These are phyloP conservation scores for Zaprionus taronus DNA, from an alignment of 1,140 invertebrate species.

Conservation along the genomic window DNA sequence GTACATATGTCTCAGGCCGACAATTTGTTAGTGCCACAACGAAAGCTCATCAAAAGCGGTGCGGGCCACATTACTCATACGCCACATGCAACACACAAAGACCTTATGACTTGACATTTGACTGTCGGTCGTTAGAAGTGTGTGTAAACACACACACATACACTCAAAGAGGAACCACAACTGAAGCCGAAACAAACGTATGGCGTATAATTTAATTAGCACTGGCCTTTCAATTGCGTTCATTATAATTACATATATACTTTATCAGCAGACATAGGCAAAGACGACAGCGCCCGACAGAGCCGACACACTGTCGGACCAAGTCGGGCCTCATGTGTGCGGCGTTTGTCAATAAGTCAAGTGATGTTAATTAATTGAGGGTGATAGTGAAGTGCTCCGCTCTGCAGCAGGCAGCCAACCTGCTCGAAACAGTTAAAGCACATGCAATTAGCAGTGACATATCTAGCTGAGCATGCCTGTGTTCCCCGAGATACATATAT, in stretches of 20 bases:
- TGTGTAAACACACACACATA: constrained; percentile 4
- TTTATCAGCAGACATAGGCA: constrained; percentile 62
- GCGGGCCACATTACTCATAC: constrained; percentile 55
- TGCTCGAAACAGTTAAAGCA: constrained; percentile 56
- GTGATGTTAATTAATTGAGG: constrained; percentile 80
- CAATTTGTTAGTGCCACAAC: constrained; percentile 26
- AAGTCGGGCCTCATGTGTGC: constrained; percentile 35
- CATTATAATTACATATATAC: constrained; percentile 78
- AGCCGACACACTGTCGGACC: neutral
- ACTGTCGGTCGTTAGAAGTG: constrained; percentile 27
- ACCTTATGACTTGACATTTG: constrained; percentile 65
- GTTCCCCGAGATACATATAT: neutral
- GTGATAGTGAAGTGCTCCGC: constrained; percentile 55
- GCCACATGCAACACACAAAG: constrained; percentile 49
- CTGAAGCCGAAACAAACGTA: constrained; percentile 31
- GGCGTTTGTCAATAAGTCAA: constrained; percentile 77
- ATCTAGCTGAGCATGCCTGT: constrained; percentile 15
- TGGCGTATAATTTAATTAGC: constrained; percentile 78
- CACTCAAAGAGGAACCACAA: neutral
- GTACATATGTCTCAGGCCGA: neutral
- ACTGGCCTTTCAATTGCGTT: constrained; percentile 76
- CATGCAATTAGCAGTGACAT: constrained; percentile 59
- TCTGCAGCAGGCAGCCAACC: constrained; percentile 46
- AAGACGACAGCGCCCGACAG: constrained; percentile 5
- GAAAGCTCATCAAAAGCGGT: neutral